Evolutionary conservation across 1,140 invertebrate species (phyloP), one percentile per base, ranked within the genome.

Genomic region (Protaetia brevitarsis): DNA sequence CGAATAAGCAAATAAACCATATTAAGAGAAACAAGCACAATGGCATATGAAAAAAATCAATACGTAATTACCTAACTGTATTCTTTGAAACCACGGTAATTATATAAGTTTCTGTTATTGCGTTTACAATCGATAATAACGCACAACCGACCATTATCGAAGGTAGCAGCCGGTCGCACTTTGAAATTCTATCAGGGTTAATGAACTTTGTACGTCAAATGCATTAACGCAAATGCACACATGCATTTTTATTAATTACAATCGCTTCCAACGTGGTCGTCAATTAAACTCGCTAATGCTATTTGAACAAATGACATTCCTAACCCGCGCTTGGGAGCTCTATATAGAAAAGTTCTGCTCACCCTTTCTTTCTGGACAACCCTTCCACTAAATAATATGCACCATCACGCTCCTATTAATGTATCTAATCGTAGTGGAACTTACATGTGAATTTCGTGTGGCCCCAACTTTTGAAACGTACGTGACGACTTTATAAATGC

Each of bases 221-320:
- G 41, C 41, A 51, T 51, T 51, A 51, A 19, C 41, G 41, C 41
- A 51, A 51, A 51, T 51, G 41, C 26, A 51, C 41, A 51, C 41
- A 51, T 11, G 41, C 41, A 19, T 19, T 51, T 51, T 51, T 51
- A 51, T 51, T 51, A 51, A 19, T 51, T 51, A 51, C 11, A 23
- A 23, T 23, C 16, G 7, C 41, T 26, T 51, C 11, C 19, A 51
- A 19, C 41, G 13, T 51, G 10, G 4, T 10, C 13, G 26, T 51
- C 19, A 51, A 51, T 51, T 51, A 23, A 2, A 23, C 26, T 19
- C 3, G 41, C 21, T 51, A 51, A 51, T 51, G 41, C 19, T 51
- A 23, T 51, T 51, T 51, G 41, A 51, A 51, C 41, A 51, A 51
- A 51, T 51, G 34, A 10, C 34, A 51, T 23, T 51, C 41, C 21